These are phyloP conservation scores for Pogonomyrmex californicus DNA, from an alignment of 1,140 invertebrate genomes.

Conservation along the genomic window DNA sequence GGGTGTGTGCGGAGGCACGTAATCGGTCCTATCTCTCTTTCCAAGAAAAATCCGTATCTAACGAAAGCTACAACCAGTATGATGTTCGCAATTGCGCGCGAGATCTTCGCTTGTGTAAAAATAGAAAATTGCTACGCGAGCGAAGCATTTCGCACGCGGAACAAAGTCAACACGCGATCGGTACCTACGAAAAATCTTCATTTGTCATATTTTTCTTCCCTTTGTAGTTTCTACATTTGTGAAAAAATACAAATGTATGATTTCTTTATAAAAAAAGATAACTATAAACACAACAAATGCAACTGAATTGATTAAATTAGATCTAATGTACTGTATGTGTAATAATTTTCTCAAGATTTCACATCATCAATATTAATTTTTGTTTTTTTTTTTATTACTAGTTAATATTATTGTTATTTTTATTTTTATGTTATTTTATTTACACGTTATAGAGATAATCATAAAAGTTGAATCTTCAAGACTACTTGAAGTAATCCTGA, in stretches of 20 bases:
- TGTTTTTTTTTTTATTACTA: background rate
- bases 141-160: background rate
- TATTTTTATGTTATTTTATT: no score
- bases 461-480: background rate
- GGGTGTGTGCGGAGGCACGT: constrained; percentile 72
- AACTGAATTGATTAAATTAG: background rate
- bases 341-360: background rate
- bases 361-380: background rate
- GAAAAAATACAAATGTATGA: background rate
- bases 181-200: background rate
- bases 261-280: background rate
- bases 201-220: background rate
- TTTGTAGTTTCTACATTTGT: background rate
- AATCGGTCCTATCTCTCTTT: constrained; percentile 42
- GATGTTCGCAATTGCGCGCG: constrained; percentile 25
- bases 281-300: background rate
- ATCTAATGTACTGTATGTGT: background rate
- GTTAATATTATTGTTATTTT: background rate
- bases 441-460: background rate
- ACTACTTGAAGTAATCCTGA: background rate
- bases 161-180: constrained; percentile 16
- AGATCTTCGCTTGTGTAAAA: constrained; percentile 24
- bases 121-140: constrained; percentile 40
- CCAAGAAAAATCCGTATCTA: constrained; percentile 6
- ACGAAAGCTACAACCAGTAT: constrained; percentile 60